Evolutionary conservation across 2,888 invertebrate species (phyloP), one percentile per base, ranked within the genome.

Genomic region (Rotaria magnacalcarata): DNA sequence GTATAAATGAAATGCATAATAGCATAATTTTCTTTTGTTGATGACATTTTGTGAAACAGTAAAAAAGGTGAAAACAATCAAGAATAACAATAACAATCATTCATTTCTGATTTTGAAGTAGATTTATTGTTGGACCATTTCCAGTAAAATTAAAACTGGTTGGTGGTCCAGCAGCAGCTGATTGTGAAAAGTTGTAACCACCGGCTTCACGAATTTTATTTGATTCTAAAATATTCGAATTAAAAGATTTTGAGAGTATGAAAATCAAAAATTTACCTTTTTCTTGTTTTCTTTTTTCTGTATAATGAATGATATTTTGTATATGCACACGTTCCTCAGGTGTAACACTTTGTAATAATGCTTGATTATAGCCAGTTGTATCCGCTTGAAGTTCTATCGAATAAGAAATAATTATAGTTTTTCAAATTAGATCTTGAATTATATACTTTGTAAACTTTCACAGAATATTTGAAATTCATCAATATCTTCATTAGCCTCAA

Each of bases 401-500:
- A 54, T 2, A 60, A 19, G 43, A 21, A 75, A 43, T 19, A 41
- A 34, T 34, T 34, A 34, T 34, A 34, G 34, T 34, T 34, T 34
- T 34, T 34, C 34, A 34, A 2, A 34, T 0, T 7, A n/a, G 0
- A 27, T 34, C 5, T 43, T 16, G 47, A 47, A 74, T 41, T 19
- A n/a, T n/a, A 41, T 80, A 80, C 80, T 80, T 80, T 90, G 88
- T 85, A 92, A 88, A 27, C 96, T 94, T 91, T 94, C 94, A 92
- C 96, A 96, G 92, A 98, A 98, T 88, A 95, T 93, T 88, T 96
- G 93, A 90, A 96, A 98, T 93, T 98, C 97, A 90, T 97, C 97
- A 87, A 94, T 92, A 21, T 89, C 93, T 88, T 95, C 94, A 88
- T 96, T 95, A 85, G 95, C 94, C 90, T 98, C 97, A 67, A 98